Percentiles rank a stretch among this genome's conserved stretches.
Conservation (phyloP, 2,113 vertebrate species). For the Crotalus helleri region DNA sequence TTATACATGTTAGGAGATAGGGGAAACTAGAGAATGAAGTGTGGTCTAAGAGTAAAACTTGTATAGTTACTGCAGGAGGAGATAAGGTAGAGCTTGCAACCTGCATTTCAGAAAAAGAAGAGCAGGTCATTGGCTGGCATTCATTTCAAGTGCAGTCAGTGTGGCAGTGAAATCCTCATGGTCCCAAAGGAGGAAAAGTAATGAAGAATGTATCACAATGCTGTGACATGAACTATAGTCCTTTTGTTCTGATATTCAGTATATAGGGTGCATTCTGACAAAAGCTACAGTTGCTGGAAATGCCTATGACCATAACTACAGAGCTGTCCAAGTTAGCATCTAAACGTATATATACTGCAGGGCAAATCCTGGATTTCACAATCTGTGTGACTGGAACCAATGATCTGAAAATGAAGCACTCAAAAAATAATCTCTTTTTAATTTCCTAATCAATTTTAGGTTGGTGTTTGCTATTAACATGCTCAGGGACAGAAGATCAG, state of each 20-base stretch:
- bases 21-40: not conserved
- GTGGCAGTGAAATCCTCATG: not conserved
- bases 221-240: not conserved
- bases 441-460: not conserved
- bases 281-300: not conserved
- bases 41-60: not conserved
- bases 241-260: not conserved
- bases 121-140: not conserved
- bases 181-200: not conserved
- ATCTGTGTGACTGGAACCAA: not conserved
- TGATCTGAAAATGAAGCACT: not conserved
- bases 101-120: not conserved
- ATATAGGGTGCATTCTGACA: not conserved
- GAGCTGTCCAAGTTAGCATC: not conserved
- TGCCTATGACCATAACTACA: not conserved
- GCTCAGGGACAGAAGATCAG: not conserved
- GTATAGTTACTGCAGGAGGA: not conserved
- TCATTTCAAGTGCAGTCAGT: not conserved
- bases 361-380: not conserved
- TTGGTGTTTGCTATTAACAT: not conserved
- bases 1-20: not conserved
- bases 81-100: not conserved
- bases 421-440: not conserved
- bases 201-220: not conserved
- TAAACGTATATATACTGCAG: not conserved